Percentiles rank a stretch among this genome's conserved stretches.
Conservation (phyloP, 2,888 invertebrate species). For the Apoda limacodes region DNA sequence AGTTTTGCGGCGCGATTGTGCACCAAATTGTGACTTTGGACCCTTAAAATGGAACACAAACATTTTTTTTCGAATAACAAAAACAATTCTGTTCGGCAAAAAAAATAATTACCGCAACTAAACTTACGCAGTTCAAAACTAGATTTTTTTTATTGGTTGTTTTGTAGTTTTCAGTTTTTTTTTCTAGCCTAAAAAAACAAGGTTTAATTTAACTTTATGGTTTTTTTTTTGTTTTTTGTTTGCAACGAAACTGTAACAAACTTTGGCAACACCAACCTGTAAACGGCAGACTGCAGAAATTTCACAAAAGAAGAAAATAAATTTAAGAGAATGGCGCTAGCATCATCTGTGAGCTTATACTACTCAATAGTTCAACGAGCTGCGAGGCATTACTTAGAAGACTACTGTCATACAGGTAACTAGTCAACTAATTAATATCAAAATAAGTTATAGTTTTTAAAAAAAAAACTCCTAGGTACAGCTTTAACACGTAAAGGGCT, state of each 20-base stretch:
- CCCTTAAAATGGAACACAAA: constrained; percentile 29
- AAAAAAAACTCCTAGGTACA: no score
- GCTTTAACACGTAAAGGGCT: no score
- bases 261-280: constrained; percentile 28
- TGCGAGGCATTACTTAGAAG: constrained; percentile 75
- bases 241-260: constrained; percentile 6
- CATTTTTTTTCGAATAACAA: constrained; percentile 34
- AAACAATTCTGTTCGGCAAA: constrained; percentile 40
- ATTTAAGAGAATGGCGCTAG: constrained; percentile 65
- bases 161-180: constrained; percentile 20
- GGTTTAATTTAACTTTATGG: background rate
- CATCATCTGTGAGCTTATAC: constrained; percentile 76
- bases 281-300: constrained; percentile 35
- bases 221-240: constrained; percentile 30
- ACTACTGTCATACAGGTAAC: constrained; percentile 76
- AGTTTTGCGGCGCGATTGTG: constrained; percentile 52
- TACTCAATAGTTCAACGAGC: constrained; percentile 77
- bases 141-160: constrained; percentile 34
- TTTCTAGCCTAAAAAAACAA: constrained; percentile 6
- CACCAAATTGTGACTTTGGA: constrained; percentile 64
- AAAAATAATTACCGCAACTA: no score
- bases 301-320: constrained; percentile 32
- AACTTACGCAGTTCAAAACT: constrained; percentile 55
- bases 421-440: no score
- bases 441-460: no score